Evolutionary conservation across 2,888 invertebrate species (phyloP).

Genomic region (Aromia moschata): DNA sequence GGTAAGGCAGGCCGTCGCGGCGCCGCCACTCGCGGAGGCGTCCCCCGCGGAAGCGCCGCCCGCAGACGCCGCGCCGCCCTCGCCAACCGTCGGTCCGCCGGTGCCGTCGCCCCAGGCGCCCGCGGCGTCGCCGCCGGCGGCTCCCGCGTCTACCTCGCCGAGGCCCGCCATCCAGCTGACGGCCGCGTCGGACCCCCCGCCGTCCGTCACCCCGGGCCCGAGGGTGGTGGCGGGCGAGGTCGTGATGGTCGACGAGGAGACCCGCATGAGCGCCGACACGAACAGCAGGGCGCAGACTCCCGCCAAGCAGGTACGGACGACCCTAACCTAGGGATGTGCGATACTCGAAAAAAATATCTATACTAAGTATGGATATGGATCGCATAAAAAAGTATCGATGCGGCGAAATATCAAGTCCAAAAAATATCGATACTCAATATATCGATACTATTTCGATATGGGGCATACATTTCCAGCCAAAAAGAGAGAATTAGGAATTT

Average conservation of each 20-base stretch:
- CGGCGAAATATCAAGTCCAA: too few species aligned
- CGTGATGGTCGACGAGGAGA: slow-evolving; percentile 78
- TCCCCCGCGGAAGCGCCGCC: background rate
- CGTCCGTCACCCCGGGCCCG: slow-evolving; percentile 2
- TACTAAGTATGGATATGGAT: too few species aligned
- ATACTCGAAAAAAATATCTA: too few species aligned
- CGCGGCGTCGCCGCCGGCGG: background rate
- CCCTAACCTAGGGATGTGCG: too few species aligned
- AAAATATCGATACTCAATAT: too few species aligned
- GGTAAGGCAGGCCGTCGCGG: background rate
- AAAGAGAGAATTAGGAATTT: too few species aligned
- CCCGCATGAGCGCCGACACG: slow-evolving; percentile 78
- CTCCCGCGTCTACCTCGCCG: slow-evolving; percentile 12
- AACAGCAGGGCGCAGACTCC: slow-evolving; percentile 60
- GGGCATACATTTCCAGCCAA: too few species aligned
- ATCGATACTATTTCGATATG: too few species aligned
- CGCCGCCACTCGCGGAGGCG: background rate
- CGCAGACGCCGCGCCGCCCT: background rate
- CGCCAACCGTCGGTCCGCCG: background rate
- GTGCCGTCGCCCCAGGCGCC: slow-evolving; percentile 9
- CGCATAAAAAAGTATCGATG: too few species aligned
- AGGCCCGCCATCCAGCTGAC: slow-evolving; percentile 21
- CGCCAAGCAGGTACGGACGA: slow-evolving; percentile 56
- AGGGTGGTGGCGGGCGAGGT: slow-evolving; percentile 47
- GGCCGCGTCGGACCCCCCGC: background rate